Conservation (phyloP, 2,888 invertebrate species). For the Oxycera nigricornis region DNA sequence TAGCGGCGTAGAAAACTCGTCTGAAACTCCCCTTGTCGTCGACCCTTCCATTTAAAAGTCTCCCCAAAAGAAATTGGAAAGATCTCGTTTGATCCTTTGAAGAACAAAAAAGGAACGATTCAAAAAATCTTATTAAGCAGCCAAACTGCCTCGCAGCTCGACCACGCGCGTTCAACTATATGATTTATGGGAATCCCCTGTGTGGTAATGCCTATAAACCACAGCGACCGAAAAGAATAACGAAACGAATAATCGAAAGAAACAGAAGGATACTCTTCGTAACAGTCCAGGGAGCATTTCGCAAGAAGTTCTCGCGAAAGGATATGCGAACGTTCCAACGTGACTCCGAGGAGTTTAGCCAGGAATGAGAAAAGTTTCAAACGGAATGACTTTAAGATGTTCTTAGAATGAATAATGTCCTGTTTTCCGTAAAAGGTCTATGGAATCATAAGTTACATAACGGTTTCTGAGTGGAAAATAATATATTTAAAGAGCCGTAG, state of each 20-base stretch:
- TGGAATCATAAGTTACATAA: conserved; percentile 29
- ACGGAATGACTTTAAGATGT: conserved; percentile 19
- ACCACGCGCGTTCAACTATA: conserved; percentile 9
- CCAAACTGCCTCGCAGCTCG: background rate
- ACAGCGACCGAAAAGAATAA: conserved; percentile 2
- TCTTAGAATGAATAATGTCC: conserved; percentile 35
- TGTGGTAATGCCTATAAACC: conserved; percentile 21
- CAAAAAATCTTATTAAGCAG: conserved; percentile 24
- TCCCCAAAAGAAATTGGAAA: background rate
- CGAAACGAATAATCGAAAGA: background rate
- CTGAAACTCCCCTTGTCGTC: no score
- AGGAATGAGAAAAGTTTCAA: conserved; percentile 14
- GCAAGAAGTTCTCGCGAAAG: background rate
- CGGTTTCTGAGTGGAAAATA: background rate
- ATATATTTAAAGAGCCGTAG: background rate
- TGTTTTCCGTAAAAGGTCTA: background rate
- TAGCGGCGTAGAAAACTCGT: no score
- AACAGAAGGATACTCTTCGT: background rate
- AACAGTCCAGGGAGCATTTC: background rate
- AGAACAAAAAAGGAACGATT: background rate
- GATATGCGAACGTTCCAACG: background rate
- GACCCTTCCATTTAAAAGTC: background rate
- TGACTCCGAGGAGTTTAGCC: background rate
- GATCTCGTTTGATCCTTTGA: background rate
- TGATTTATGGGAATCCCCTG: conserved; percentile 33